Evolutionary conservation across 2,888 invertebrate species (phyloP).

Genomic region (Lepidochitona cinerea): DNA sequence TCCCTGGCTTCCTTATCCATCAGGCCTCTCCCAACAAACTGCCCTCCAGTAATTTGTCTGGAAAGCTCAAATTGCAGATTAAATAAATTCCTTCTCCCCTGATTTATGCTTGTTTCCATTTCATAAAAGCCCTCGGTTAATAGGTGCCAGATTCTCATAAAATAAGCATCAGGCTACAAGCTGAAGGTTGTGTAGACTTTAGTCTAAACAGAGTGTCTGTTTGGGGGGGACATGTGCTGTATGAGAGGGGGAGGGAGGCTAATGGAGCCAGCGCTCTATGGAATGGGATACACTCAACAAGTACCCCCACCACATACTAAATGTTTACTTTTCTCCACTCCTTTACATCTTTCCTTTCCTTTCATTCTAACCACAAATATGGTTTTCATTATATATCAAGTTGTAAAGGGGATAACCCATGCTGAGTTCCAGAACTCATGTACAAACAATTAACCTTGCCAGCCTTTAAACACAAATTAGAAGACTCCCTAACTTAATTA

Average conservation of each 20-base stretch:
- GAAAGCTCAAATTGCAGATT: neutral
- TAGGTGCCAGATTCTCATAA: neutral
- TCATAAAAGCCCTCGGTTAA: neutral
- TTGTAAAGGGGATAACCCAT: neutral
- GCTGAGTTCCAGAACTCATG: too few relatives aligned
- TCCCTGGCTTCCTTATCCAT: neutral
- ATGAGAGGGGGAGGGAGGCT: neutral
- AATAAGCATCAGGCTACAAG: neutral
- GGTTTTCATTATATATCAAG: neutral
- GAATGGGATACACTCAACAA: neutral
- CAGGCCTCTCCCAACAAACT: neutral
- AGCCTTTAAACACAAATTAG: too few relatives aligned
- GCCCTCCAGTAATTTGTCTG: neutral
- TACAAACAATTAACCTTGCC: too few relatives aligned
- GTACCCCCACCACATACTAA: neutral
- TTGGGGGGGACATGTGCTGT: neutral
- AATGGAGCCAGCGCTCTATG: neutral
- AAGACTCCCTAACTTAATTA: too few relatives aligned
- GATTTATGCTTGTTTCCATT: conserved; percentile 4
- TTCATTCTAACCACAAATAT: neutral
- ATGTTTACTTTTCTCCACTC: neutral
- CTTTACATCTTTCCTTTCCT: neutral
- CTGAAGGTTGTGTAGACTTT: neutral
- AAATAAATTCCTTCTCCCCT: neutral
- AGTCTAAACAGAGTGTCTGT: neutral